These are phyloP conservation scores for Notodromas monacha DNA, from an alignment of 2,888 invertebrate species.

Conservation along the genomic window DNA sequence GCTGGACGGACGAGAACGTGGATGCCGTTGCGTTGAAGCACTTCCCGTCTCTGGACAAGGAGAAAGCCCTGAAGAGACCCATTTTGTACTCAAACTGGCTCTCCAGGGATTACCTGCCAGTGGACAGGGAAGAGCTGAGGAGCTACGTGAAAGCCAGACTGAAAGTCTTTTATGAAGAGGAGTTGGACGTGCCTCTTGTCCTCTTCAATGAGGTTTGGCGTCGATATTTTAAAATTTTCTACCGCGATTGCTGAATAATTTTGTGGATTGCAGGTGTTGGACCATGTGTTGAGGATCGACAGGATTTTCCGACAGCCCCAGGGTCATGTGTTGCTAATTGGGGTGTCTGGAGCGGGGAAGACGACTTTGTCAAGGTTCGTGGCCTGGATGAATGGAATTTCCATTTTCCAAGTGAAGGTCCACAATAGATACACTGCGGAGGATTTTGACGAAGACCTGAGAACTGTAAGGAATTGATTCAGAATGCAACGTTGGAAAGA, in stretches of 20 bases:
- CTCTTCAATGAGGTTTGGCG: constrained; percentile 98
- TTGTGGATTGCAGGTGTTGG: no score
- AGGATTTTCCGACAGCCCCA: constrained; percentile 96
- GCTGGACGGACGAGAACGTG: constrained; percentile 94
- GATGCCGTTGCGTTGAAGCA: constrained; percentile 68
- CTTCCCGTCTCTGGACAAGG: constrained; percentile 58
- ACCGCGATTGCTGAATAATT: no score
- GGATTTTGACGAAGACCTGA: constrained; percentile 93
- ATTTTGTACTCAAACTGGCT: constrained; percentile 98
- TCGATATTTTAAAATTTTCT: no score
- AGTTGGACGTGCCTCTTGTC: constrained; percentile 85
- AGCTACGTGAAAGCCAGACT: constrained; percentile 89
- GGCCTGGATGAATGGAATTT: constrained; percentile 98
- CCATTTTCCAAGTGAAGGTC: constrained; percentile 94
- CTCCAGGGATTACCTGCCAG: constrained; percentile 87
- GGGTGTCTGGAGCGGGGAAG: constrained; percentile 95
- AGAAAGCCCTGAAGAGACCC: constrained; percentile 58
- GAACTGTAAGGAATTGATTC: constrained; percentile 27
- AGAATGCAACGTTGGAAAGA: no score
- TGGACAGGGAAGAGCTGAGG: constrained; percentile 66
- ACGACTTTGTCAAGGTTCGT: constrained; percentile 95
- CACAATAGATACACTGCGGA: constrained; percentile 96
- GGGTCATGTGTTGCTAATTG: constrained; percentile 83
- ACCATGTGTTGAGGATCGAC: constrained; percentile 92
- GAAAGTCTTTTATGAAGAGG: constrained; percentile 97